Evolutionary conservation across 1,140 invertebrate genomes (phyloP).

Genomic region (Cherax destructor): DNA sequence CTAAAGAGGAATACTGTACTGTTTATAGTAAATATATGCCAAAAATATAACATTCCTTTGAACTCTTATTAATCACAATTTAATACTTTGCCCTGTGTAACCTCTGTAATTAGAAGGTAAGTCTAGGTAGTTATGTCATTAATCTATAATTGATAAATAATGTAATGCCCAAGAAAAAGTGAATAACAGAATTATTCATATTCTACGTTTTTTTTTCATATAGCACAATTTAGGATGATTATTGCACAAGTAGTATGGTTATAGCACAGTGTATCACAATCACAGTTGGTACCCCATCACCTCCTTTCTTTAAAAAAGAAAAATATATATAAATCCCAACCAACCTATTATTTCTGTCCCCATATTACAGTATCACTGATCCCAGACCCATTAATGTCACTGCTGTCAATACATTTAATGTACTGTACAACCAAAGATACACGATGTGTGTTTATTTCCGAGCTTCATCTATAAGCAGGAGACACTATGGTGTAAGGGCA

Average conservation of each 20-base stretch:
- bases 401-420: neutral
- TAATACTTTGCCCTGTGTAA: conserved; percentile 9
- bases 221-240: conserved; percentile 54
- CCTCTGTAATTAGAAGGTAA: neutral
- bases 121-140: neutral
- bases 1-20: conserved; percentile 27
- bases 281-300: neutral
- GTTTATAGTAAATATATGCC: conserved; percentile 12
- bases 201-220: conserved; percentile 19
- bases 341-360: conserved; percentile 1
- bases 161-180: conserved; percentile 49
- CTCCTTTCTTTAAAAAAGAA: neutral
- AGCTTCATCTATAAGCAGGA: neutral
- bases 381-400: neutral
- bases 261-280: conserved; percentile 62
- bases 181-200: neutral
- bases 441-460: neutral
- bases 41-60: conserved; percentile 53
- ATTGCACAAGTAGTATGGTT: conserved; percentile 53
- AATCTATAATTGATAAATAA: neutral
- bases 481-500: neutral
- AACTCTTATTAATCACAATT: conserved; percentile 47
- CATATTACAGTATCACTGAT: neutral
- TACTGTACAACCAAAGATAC: neutral
- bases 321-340: conserved; percentile 1